phyloP scores from a whole-genome alignment of 2,888 invertebrate genomes.

The Loripinus fragilis region DNA sequence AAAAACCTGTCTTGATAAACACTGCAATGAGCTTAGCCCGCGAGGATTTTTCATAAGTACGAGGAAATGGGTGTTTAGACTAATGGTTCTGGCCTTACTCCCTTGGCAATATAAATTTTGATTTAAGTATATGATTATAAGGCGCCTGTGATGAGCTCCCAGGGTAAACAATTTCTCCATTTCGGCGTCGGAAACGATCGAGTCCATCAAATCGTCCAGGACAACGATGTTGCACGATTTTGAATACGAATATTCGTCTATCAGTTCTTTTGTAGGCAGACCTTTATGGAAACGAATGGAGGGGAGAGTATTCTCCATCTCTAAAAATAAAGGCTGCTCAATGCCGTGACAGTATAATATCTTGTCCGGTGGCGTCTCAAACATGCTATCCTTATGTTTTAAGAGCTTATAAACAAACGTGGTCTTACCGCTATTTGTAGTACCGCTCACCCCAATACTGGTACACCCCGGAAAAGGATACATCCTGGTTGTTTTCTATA shows the following conservation, averaged over 20 bases:
- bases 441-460: not conserved
- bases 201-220: constrained; percentile 6
- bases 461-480: not conserved
- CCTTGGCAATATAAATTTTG: not conserved
- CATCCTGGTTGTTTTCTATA: not conserved
- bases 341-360: constrained; percentile 2
- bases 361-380: constrained; percentile 3
- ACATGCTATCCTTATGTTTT: not conserved
- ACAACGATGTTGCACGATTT: not conserved
- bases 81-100: not conserved
- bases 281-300: not conserved
- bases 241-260: not conserved
- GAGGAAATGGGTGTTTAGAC: constrained; percentile 7
- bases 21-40: constrained; percentile 4
- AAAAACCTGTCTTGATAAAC: constrained; percentile 8
- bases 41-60: constrained; percentile 6
- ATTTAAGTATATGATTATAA: not conserved
- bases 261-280: not conserved
- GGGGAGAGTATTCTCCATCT: not conserved
- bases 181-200: not conserved
- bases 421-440: not conserved
- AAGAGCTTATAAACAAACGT: constrained; percentile 7
- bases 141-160: not conserved
- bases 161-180: not conserved
- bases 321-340: constrained; percentile 3